Base-by-base conservation (phyloP, 2,113 vertebrate genomes). In the Ranitomeya variabilis region DNA sequence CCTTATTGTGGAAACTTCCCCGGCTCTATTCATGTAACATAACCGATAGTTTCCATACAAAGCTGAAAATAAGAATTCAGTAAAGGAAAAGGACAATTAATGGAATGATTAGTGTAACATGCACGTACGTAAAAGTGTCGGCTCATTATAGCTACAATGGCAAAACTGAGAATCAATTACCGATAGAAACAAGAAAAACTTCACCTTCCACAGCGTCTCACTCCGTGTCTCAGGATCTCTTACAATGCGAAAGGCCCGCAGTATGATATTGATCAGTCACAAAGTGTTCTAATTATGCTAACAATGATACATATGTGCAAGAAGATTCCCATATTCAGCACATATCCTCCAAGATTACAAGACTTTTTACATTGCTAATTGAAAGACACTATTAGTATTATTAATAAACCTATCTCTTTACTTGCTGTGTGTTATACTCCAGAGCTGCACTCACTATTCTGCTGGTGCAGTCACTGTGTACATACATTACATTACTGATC, bases 11-110 rank as follows among this genome's bases (percentile, higher is more conserved):
- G 10, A 83, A 83, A 54, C 14, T 18, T 59, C 55, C 62, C 16
- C 19, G 13, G 62, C 81, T 83, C 26, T 69, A 69, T 83, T 83
- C 81, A 51, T n/a, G n/a, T 23, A 83, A 83, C 81, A 83, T 69
- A 83, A 83, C 18, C 81, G 2, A n/a, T 16, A 14, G 45, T 54
- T 83, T 69, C 51, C 64, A 83, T 16, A 83, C 62, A 83, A 54
- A 67, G 21, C 7, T 9, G 37, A 15, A 15, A 19, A 52, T 52
- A 62, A 23, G 67, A 69, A 64, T 18, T 64, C 60, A 15, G 19
- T n/a, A 66, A 15, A 66, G 62, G 60, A 83, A 54, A 69, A 23
- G 79, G 52, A 69, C 45, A 83, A 83, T 83, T 83, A 67, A 67
- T 69, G n/a, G n/a, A 12, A n/a, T 13, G 62, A 7, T 4, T 45